A percentile compares a stretch with the other conserved stretches of the same genome.
Evolutionary conservation across 2,113 vertebrate species (phyloP).

Genomic region (Sporophila hypoxantha): DNA sequence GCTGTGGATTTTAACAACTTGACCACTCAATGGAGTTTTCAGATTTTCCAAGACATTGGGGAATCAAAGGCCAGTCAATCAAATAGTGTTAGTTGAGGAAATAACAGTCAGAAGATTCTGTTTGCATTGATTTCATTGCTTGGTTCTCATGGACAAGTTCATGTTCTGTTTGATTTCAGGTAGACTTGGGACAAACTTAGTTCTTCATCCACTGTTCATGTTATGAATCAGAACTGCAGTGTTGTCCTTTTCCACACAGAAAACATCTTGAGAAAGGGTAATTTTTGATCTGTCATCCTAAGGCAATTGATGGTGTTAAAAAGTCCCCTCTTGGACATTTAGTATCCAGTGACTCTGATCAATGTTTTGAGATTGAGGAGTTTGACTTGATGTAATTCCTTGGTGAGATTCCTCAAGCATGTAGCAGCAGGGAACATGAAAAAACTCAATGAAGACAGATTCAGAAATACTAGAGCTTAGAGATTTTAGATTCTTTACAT

Average conservation of each 20-base stretch:
- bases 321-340: neutral
- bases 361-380: neutral
- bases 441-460: neutral
- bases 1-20: neutral
- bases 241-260: fast-evolving
- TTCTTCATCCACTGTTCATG: neutral
- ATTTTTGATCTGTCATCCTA: no score
- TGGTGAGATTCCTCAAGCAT: neutral
- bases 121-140: neutral
- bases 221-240: neutral
- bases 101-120: neutral
- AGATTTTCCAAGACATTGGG: neutral
- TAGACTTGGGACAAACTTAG: neutral
- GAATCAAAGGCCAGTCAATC: neutral
- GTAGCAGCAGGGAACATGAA: neutral
- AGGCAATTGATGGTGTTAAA: neutral
- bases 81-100: neutral
- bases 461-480: neutral
- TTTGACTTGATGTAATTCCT: neutral
- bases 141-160: neutral
- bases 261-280: neutral
- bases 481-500: neutral
- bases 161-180: neutral
- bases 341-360: neutral
- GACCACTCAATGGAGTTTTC: neutral